Evolutionary conservation across 2,113 vertebrate genomes (phyloP).

Genomic region (Ophiodon elongatus): DNA sequence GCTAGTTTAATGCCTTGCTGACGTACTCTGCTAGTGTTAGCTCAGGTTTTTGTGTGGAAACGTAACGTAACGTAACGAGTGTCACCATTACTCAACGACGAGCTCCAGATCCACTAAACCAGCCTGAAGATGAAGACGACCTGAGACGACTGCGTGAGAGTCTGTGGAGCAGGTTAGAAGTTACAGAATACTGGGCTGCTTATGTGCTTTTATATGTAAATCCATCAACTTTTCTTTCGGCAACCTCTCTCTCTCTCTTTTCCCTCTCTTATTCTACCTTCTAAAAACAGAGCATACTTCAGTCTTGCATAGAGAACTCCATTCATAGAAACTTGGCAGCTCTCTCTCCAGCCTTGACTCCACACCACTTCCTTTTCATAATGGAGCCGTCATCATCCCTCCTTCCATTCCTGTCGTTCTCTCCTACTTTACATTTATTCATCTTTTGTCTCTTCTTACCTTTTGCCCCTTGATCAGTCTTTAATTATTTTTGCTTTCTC

Average conservation of each 20-base stretch:
- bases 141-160: neutral
- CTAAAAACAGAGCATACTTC: constrained; percentile 15
- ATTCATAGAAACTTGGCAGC: constrained; percentile 50
- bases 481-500: neutral
- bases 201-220: neutral
- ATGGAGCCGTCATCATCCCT: neutral
- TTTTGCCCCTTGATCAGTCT: neutral
- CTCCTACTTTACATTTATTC: neutral
- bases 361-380: neutral
- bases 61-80: too few relatives aligned
- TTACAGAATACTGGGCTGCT: neutral
- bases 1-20: neutral
- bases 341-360: neutral
- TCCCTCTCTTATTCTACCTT: neutral
- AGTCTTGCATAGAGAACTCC: constrained; percentile 5
- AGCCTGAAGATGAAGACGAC: neutral
- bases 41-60: too few relatives aligned
- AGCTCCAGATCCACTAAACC: neutral
- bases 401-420: neutral
- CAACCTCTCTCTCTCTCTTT: neutral
- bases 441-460: neutral
- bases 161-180: neutral
- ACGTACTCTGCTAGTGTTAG: neutral
- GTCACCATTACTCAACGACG: neutral
- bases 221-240: neutral